Percentiles rank a stretch among this genome's conserved stretches.
phyloP scores from a whole-genome alignment of 2,888 invertebrate genomes.

The Parasteatoda lunata region DNA sequence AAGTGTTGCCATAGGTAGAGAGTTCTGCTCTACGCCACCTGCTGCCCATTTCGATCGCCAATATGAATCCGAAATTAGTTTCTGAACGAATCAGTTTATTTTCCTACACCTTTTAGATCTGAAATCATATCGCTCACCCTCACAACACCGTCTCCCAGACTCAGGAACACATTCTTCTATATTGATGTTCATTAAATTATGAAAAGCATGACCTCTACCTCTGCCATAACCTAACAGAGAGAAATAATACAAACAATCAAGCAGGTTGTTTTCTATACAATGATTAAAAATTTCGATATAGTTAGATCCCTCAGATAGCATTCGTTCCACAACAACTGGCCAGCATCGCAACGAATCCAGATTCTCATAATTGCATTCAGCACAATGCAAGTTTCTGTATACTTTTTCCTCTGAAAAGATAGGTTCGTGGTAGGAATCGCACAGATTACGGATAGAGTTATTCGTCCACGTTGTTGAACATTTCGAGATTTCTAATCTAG shows the following conservation, averaged over 20 bases:
- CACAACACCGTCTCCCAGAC: slow-evolving; percentile 11
- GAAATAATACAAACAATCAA: slow-evolving; percentile 4
- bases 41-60: too few species aligned
- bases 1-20: too few species aligned
- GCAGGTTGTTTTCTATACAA: background rate
- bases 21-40: too few species aligned
- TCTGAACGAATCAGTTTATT: background rate
- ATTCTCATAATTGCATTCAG: slow-evolving; percentile 26
- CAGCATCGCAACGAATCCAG: background rate
- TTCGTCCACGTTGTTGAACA: slow-evolving; percentile 31
- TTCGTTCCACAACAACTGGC: slow-evolving; percentile 11
- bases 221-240: background rate
- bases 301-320: background rate
- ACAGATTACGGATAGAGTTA: background rate
- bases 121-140: slow-evolving; percentile 14
- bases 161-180: background rate
- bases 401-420: slow-evolving; percentile 15
- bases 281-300: background rate
- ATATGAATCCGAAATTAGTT: too few species aligned
- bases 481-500: background rate
- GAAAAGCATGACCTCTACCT: background rate
- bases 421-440: slow-evolving; percentile 29
- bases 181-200: slow-evolving; percentile 4
- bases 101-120: slow-evolving; percentile 7
- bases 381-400: slow-evolving; percentile 42